Base-by-base conservation (phyloP, 2,888 invertebrate species). In the Chrysodeixis includens region DNA sequence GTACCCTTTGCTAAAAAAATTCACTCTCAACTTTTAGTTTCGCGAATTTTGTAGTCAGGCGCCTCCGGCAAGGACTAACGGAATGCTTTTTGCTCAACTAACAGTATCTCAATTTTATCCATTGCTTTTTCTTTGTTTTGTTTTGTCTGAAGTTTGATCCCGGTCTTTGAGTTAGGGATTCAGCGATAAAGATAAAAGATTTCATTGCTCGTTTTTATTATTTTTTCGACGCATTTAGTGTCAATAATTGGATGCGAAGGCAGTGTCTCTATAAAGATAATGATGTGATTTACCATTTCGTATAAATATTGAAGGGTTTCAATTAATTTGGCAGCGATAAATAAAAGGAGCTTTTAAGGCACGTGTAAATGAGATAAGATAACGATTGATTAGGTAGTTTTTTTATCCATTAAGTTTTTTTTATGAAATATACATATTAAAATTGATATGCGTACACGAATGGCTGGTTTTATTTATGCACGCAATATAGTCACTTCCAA, bases 1-100 rank as follows among this genome's bases (percentile, higher is more conserved):
- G n/a, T n/a, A 51, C 60, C 71, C 67, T 76, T 71, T n/a, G 30
- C 53, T 18, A 66, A 78, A 82, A 81, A 79, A 26, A 68, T 62
- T 60, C 60, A 61, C 59, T 66, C 63, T 58, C 51, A 40, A 51
- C 59, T 62, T 73, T 75, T 61, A 76, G 75, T 75, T 78, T 78
- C 44, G 54, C 69, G 61, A 70, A 76, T 65, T 62, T 70, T 68
- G 46, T 67, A 65, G 61, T 58, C 80, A 81, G 77, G 85, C 83
- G 84, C 84, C 84, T 76, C 79, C 87, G 85, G 85, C 86, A 82
- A 87, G 84, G 86, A 83, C 86, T 90, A 89, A 89, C 89, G 89
- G 87, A 82, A 76, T 81, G 71, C 85, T 89, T 88, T 88, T 88
- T 88, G 84, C 79, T 72, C 71, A 82, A 76, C 81, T 87, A 88